Evolutionary conservation across 2,113 vertebrate genomes (phyloP).

Genomic region (Megaleporinus macrocephalus): DNA sequence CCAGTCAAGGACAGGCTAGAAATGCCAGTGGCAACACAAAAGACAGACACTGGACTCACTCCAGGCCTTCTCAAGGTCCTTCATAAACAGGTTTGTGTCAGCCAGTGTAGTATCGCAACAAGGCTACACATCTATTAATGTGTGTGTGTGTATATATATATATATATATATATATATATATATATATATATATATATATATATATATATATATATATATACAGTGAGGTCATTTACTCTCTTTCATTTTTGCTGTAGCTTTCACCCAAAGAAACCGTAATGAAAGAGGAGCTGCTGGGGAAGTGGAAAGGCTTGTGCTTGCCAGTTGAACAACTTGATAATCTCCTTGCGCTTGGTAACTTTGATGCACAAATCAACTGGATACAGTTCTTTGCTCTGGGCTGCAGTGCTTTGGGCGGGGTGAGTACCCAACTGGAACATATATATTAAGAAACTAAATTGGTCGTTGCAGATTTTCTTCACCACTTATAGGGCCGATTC

Average conservation of each 20-base stretch:
- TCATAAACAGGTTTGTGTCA: slow-evolving; percentile 85
- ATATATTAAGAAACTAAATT: neutral
- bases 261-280: slow-evolving; percentile 62
- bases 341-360: slow-evolving; percentile 78
- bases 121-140: neutral
- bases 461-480: no score
- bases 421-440: slow-evolving; percentile 67
- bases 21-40: slow-evolving; percentile 74
- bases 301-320: slow-evolving; percentile 84
- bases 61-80: slow-evolving; percentile 86
- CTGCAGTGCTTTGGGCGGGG: slow-evolving; percentile 84
- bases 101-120: neutral
- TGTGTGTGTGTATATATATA: neutral
- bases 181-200: neutral
- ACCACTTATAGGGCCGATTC: no score
- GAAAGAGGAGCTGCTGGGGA: slow-evolving; percentile 73
- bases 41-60: slow-evolving; percentile 81
- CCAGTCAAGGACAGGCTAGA: slow-evolving; percentile 88
- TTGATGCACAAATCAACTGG: slow-evolving; percentile 76
- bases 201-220: neutral
- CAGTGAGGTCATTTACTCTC: neutral
- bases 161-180: neutral
- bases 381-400: slow-evolving; percentile 87
- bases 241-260: slow-evolving; percentile 64
- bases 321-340: slow-evolving; percentile 77